phyloP scores from a whole-genome alignment of 2,888 invertebrate species.

The Neoascia interrupta region DNA sequence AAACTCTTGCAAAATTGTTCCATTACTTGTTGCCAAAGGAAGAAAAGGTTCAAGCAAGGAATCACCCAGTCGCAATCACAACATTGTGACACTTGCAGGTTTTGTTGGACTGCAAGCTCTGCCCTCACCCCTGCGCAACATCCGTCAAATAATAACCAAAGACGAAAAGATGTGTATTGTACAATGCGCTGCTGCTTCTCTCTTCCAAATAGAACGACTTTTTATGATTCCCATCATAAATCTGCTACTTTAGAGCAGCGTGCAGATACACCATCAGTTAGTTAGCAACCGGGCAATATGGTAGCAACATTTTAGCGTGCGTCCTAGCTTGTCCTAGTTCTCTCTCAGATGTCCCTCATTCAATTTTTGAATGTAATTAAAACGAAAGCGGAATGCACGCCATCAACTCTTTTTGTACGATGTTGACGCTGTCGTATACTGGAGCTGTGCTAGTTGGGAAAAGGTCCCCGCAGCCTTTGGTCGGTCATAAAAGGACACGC shows the following conservation, averaged over 20 bases:
- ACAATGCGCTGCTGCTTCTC: too few species aligned
- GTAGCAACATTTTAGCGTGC: slow-evolving; percentile 13
- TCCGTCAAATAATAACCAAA: slow-evolving; percentile 39
- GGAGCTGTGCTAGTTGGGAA: too few species aligned
- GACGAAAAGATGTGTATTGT: slow-evolving; percentile 1
- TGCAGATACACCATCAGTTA: slow-evolving; percentile 9
- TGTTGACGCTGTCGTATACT: slow-evolving; percentile 10
- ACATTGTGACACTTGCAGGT: slow-evolving; percentile 37
- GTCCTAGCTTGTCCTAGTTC: slow-evolving; percentile 39
- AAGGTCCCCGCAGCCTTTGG: not conserved
- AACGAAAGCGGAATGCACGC: slow-evolving; percentile 64
- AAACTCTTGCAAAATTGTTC: too few species aligned
- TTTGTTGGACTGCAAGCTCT: too few species aligned
- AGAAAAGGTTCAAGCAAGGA: not conserved
- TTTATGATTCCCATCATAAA: slow-evolving; percentile 51
- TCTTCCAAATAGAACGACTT: slow-evolving; percentile 3
- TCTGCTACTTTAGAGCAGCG: slow-evolving; percentile 16
- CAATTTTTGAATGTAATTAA: slow-evolving; percentile 67
- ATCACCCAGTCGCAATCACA: slow-evolving; percentile 3
- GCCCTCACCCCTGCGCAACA: slow-evolving; percentile 23
- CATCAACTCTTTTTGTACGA: slow-evolving; percentile 39
- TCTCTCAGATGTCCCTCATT: slow-evolving; percentile 52
- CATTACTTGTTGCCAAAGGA: not conserved
- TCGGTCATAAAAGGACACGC: slow-evolving; percentile 49
- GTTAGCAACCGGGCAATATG: slow-evolving; percentile 9